Base-by-base conservation (phyloP, 2,113 vertebrate genomes). In the Mirounga angustirostris region DNA sequence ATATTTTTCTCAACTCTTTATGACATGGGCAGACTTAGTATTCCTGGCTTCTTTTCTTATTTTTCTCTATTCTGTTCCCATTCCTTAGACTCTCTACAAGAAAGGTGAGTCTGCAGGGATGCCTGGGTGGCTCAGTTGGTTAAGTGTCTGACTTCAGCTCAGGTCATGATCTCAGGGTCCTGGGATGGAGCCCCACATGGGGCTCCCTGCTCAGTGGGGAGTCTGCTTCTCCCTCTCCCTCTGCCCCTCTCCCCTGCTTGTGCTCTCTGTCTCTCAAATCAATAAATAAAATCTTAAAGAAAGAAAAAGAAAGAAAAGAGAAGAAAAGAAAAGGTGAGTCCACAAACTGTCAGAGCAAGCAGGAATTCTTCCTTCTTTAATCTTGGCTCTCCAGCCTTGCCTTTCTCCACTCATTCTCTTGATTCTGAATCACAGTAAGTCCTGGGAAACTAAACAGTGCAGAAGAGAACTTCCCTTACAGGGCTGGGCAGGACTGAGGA, bases 11-110 rank as follows among this genome's bases (percentile, higher is more conserved):
- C 5, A 26, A 58, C 16, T 85, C n/a, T 91, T 88, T 40, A 12
- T 71, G 58, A 91, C 19, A 86, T 91, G 56, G 91, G n/a, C 11
- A 71, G 50, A 81, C 46, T 78, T 85, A 80, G 54, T 91, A 33
- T 84, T 95, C 74, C 54, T 85, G 76, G 26, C 22, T 52, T 80
- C 50, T 91, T 50, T 36, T 73, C 24, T 83, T 61, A 36, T 92
- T 86, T 92, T 90, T 54, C 74, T 92, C 50, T 84, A 33, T 89
- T 89, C 22, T 79, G 74, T 94, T 63, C 22, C 33, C 63, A 84
- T 40, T 92, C 46, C 22, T 84, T 56, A 78, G 54, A 84, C 81
- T 69, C 14, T 96, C 7, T 58, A 30, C 30, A 69, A 61, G 33
- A 95, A 89, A 80, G 21, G 1, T n/a, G 78, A 80, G n/a, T 89